Evolutionary conservation across 2,113 vertebrate species (phyloP).

Genomic region (Crotalus viridis): DNA sequence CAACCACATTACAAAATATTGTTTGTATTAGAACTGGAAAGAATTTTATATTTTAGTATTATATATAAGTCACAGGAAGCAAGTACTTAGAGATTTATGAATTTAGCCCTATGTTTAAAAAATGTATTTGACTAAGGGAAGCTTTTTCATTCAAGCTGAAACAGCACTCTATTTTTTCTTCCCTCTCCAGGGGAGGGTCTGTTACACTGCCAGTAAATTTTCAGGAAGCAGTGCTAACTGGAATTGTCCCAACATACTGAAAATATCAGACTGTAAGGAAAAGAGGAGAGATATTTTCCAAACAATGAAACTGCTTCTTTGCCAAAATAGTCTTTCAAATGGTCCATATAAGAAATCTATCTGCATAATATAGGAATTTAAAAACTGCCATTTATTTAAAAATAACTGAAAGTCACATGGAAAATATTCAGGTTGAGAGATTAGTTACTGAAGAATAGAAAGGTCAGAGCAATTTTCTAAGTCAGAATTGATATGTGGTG

Average conservation of each 20-base stretch:
- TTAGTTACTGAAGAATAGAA: neutral
- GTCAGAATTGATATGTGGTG: neutral
- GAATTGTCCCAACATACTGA: neutral
- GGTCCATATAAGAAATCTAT: neutral
- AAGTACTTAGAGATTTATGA: constrained; percentile 55
- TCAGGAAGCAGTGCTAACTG: neutral
- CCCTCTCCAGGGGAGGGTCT: constrained; percentile 29
- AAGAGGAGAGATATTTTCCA: neutral
- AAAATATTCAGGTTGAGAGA: neutral
- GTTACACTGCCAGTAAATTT: constrained; percentile 21
- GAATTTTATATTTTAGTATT: constrained; percentile 30
- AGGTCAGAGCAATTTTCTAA: neutral
- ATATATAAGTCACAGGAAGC: neutral
- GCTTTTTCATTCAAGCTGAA: constrained; percentile 4
- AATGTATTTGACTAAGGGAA: constrained; percentile 47
- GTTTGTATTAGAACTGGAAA: neutral
- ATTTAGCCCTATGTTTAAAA: constrained; percentile 53
- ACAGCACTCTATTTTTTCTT: constrained; percentile 25
- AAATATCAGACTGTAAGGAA: neutral
- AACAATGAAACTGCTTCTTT: neutral
- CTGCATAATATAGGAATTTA: neutral
- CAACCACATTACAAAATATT: neutral
- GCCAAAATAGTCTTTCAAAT: neutral
- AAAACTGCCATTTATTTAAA: neutral
- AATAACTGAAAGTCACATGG: neutral